A percentile compares a stretch with the other conserved stretches of the same genome.
Conservation (phyloP, 2,797 vertebrate species). For the Echeneis naucrates region DNA sequence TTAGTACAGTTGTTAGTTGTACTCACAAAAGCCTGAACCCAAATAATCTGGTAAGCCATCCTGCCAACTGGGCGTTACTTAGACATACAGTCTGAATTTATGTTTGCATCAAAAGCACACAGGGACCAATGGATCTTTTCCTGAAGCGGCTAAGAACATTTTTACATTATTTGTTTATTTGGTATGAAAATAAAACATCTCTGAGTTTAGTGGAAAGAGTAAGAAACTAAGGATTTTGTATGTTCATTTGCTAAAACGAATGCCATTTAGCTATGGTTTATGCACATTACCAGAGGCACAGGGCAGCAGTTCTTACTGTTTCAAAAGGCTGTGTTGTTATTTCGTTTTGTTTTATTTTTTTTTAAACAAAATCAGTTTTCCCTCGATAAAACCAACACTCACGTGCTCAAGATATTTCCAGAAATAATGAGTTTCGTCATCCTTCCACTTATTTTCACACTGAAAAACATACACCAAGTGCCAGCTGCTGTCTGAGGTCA, state of each 20-base stretch:
- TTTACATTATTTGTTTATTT: constrained; percentile 31
- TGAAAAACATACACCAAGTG: constrained; percentile 44
- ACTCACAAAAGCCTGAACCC: background rate
- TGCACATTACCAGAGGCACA: constrained; percentile 23
- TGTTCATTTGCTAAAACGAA: constrained; percentile 17
- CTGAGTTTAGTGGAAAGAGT: constrained; percentile 16
- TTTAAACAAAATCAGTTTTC: constrained; percentile 56
- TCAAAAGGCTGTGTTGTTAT: constrained; percentile 21
- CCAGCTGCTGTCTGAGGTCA: constrained; percentile 31
- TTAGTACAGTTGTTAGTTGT: background rate
- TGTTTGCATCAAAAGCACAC: constrained; percentile 20
- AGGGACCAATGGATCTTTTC: constrained; percentile 1
- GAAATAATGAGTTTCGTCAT: constrained; percentile 53
- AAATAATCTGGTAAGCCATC: constrained; percentile 20
- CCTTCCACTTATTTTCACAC: constrained; percentile 30
- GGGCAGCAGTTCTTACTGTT: constrained; percentile 4
- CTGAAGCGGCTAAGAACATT: constrained; percentile 15
- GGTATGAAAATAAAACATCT: constrained; percentile 12
- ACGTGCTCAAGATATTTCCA: constrained; percentile 60
- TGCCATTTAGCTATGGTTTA: constrained; percentile 17
- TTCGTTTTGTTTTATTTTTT: constrained; percentile 37
- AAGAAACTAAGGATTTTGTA: constrained; percentile 4
- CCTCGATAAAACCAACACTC: constrained; percentile 47
- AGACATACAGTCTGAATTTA: constrained; percentile 5
- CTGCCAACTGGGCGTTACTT: constrained; percentile 25